phyloP scores from a whole-genome alignment of 1,140 invertebrate genomes.

The Caerostris extrusa region DNA sequence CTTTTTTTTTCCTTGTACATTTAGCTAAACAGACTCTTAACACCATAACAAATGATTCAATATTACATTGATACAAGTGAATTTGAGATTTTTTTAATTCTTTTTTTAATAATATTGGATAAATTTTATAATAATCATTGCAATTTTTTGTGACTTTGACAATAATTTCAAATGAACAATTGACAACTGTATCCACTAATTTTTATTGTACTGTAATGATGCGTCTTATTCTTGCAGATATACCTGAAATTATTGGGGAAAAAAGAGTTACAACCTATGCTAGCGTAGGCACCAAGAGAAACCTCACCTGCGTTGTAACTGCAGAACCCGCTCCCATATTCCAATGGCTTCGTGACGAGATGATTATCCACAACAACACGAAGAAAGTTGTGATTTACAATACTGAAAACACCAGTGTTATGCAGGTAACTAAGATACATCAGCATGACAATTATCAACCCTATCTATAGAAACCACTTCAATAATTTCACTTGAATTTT shows the following conservation, averaged over 20 bases:
- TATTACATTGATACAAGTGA: too few relatives aligned
- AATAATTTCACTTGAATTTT: too few relatives aligned
- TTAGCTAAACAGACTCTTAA: too few relatives aligned
- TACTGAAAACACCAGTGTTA: constrained; percentile 48
- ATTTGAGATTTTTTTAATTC: too few relatives aligned
- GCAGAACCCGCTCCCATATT: constrained; percentile 62
- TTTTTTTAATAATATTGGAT: too few relatives aligned
- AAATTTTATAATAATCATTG: too few relatives aligned
- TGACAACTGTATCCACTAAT: neutral
- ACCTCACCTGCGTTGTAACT: constrained; percentile 52
- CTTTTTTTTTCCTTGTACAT: too few relatives aligned
- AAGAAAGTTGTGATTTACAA: constrained; percentile 34
- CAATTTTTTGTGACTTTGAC: too few relatives aligned
- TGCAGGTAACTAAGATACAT: constrained; percentile 32
- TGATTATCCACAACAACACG: constrained; percentile 63
- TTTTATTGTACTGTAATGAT: neutral
- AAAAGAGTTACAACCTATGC: constrained; percentile 23
- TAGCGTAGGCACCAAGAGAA: constrained; percentile 22
- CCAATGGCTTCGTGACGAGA: constrained; percentile 63
- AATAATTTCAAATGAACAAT: too few relatives aligned
- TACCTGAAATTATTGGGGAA: constrained; percentile 69
- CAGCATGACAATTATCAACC: neutral
- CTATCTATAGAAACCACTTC: too few relatives aligned
- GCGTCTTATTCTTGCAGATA: constrained; percentile 32
- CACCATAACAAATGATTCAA: too few relatives aligned